Evolutionary conservation across 2,797 vertebrate genomes (phyloP), one percentile per base, ranked within the genome.

Genomic region (Sciurus carolinensis): DNA sequence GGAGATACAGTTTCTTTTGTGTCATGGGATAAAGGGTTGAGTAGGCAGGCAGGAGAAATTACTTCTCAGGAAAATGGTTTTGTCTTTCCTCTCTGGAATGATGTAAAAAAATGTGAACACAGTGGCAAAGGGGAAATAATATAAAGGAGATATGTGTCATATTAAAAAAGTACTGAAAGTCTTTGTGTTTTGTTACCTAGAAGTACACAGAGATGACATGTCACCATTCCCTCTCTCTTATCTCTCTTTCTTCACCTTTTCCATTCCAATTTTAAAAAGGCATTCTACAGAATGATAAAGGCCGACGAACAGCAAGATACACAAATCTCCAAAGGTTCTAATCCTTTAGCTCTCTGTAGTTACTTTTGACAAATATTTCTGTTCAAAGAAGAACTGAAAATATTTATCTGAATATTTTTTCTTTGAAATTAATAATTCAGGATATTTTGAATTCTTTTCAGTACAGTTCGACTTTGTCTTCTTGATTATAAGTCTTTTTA

Each of bases 171-270:
- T 14, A 72, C 24, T 47, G 24, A 90, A 57, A 26, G 22, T 59
- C 28, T 57, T 57, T 54, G 26, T 73, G 7, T 86, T 95, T 86
- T 79, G 20, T 14, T 95, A 57, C 22, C 13, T 22, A 83, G 30
- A 72, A 86, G 36, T 39, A 39, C 24, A 59, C 36, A 57, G 66
- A 95, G 24, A 84, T 84, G 71, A 62, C 72, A 84, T 8, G 75
- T 86, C 72, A 86, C 50, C 75, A 72, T 94, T 87, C 18, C 17
- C 62, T 86, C 59, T 92, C 26, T 79, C 47, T 84, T 92, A 77
- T 75, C 33, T 92, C 64, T 95, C n/a, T 91, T 96, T 85, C 39
- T 71, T 90, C 87, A 69, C 24, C 76, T 80, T 76, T 96, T 47
- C 4, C 4, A 92, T 95, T 88, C 42, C 44, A 73, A 10, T 71